phyloP scores from a whole-genome alignment of 2,113 vertebrate species.

The Phaetusa simplex region DNA sequence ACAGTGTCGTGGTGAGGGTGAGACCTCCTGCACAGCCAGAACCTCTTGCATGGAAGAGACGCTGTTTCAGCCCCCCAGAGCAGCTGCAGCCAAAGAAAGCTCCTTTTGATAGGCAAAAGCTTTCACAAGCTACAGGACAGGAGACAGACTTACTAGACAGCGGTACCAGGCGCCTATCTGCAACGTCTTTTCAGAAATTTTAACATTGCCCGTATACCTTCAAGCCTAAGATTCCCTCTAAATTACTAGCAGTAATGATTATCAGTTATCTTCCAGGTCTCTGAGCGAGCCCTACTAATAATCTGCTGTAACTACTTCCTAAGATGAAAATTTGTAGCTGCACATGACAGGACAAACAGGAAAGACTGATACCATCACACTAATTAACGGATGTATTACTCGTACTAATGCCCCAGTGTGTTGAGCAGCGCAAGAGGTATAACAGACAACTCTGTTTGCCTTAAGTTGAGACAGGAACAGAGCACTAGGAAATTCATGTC shows the following conservation, averaged over 20 bases:
- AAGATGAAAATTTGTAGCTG: neutral
- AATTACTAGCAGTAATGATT: neutral
- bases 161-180: neutral
- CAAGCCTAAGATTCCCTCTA: neutral
- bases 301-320: neutral
- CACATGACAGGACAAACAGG: neutral
- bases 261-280: neutral
- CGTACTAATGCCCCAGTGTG: neutral
- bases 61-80: neutral
- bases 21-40: neutral
- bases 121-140: neutral
- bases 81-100: neutral
- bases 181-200: neutral
- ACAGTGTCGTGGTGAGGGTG: neutral
- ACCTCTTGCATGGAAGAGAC: neutral
- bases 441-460: constrained; percentile 2
- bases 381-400: neutral
- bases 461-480: neutral
- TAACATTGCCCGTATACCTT: neutral
- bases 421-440: neutral
- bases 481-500: constrained; percentile 12
- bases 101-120: neutral
- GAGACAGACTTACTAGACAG: neutral
- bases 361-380: neutral
- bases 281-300: neutral